Base-by-base conservation (phyloP, 2,113 vertebrate genomes). In the Thermophis baileyi region DNA sequence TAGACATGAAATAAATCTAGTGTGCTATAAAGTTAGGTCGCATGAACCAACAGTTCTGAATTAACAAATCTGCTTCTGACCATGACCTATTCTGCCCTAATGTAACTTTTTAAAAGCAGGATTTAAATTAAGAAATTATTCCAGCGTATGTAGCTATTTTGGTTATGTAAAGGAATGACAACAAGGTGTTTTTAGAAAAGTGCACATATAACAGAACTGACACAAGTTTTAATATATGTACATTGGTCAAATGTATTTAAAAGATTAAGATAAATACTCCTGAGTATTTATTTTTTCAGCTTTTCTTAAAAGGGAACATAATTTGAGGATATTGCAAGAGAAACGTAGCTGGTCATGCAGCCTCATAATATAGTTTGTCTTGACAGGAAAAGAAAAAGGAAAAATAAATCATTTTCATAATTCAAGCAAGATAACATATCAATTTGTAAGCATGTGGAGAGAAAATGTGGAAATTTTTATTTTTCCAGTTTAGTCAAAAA, bases 31-130 rank as follows among this genome's bases (percentile, higher is more conserved):
- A 60, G 35, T 30, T 60, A 86, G 5, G 47, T 60, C 7, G 40
- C 8, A 3, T 27, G 53, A 46, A 27, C 89, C 7, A 90, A 93
- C 91, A 96, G 50, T 74, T 94, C 54, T 91, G 49, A 93, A 96
- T 94, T 30, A 91, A 60, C 92, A 95, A 95, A 96, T 89, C 89
- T 46, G 89, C 93, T 90, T 93, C 90, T 95, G 12, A 91, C 11
- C 60, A 93, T 20, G 47, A 93, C 69, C 69, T 91, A 85, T 95
- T 93, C 88, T 90, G 94, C 87, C 2, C 0, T 92, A 88, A 95
- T 74, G 85, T 81, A 40, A 88, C 1, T 87, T 87, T 88, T 54
- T 54, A 49, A 60, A 91, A 49, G 35, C 22, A 10, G 90, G 49
- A 94, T 96, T 0, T 47, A 60, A 53, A 86, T 30, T 6, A 54